These are phyloP conservation scores for Gephyroberyx darwinii DNA, from an alignment of 2,797 vertebrate species.

Conservation along the genomic window DNA sequence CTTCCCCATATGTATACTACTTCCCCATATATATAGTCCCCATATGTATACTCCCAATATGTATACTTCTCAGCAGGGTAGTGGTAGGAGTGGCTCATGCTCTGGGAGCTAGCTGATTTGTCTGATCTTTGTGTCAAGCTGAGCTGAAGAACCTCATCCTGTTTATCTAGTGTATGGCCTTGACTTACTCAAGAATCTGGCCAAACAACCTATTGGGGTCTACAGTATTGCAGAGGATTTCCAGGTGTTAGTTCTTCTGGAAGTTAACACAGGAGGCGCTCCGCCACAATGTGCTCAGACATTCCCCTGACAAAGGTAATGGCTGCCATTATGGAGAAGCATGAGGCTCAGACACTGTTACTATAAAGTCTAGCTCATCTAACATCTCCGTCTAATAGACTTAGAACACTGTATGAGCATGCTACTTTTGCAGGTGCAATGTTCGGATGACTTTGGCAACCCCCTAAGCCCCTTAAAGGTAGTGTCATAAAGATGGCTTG, in stretches of 20 bases:
- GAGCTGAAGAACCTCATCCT: neutral
- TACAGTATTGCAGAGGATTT: conserved; percentile 10
- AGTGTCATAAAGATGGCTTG: no score
- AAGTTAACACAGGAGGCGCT: conserved; percentile 12
- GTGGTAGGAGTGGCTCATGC: neutral
- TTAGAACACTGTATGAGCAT: neutral
- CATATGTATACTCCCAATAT: no score
- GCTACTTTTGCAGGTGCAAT: neutral
- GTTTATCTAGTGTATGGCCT: conserved; percentile 12
- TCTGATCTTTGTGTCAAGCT: conserved; percentile 7
- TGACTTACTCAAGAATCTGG: conserved; percentile 12
- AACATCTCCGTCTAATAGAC: conserved; percentile 13
- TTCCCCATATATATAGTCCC: no score
- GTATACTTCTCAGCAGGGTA: neutral
- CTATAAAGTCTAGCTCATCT: conserved; percentile 25
- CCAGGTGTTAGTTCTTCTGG: neutral
- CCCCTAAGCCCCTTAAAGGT: no score
- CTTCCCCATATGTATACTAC: no score
- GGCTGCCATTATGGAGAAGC: conserved; percentile 29
- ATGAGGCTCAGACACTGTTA: conserved; percentile 30
- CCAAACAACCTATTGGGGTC: conserved; percentile 21
- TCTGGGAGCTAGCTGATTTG: neutral
- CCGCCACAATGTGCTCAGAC: conserved; percentile 22
- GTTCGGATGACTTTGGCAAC: no score
- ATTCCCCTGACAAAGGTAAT: conserved; percentile 33